phyloP scores from a whole-genome alignment of 2,888 invertebrate genomes.

The Cyaniris semiargus region DNA sequence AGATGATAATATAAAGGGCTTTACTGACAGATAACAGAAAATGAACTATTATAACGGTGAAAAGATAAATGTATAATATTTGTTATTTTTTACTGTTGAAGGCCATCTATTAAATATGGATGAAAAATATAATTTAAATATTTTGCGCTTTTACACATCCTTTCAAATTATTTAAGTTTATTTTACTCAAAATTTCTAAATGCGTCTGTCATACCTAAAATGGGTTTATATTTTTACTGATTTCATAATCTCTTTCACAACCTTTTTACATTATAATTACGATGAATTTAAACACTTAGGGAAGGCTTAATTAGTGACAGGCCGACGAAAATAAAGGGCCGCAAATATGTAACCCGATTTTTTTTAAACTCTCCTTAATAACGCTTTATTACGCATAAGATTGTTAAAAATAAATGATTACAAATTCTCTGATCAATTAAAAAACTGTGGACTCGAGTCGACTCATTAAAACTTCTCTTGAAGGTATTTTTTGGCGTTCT shows the following conservation, averaged over 20 bases:
- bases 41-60: no score
- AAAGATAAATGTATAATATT: no score
- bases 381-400: neutral
- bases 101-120: no score
- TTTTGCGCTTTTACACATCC: no score
- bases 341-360: neutral
- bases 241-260: neutral
- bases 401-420: neutral
- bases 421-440: neutral
- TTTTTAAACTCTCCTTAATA: neutral
- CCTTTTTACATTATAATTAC: neutral
- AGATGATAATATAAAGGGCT: no score
- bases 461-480: neutral
- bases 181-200: no score
- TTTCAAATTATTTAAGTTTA: no score
- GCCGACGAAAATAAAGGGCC: neutral
- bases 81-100: no score
- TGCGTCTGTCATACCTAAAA: neutral
- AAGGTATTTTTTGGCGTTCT: no score
- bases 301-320: neutral
- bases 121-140: no score
- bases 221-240: neutral
- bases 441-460: neutral
- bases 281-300: neutral
- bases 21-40: no score